Evolutionary conservation across 2,797 vertebrate genomes (phyloP).

Genomic region (Bovichtus variegatus): DNA sequence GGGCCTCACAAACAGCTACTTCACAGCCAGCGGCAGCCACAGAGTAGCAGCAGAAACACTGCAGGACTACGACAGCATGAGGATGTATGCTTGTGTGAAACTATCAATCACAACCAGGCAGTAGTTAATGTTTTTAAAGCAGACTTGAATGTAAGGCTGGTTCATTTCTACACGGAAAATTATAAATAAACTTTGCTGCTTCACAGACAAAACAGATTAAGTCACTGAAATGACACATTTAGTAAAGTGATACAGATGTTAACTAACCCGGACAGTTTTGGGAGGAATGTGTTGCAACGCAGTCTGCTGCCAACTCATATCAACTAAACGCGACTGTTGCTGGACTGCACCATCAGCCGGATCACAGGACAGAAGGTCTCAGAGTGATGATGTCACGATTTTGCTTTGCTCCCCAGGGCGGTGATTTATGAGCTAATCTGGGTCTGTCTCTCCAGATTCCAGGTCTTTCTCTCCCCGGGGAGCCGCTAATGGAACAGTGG

Average conservation of each 20-base stretch:
- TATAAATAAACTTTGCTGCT: conserved; percentile 35
- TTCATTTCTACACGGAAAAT: conserved; percentile 15
- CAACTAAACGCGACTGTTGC: conserved; percentile 66
- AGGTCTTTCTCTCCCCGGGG: conserved; percentile 78
- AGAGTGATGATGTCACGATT: conserved; percentile 84
- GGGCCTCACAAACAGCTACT: conserved; percentile 82
- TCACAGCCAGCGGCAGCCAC: conserved; percentile 76
- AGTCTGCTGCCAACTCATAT: conserved; percentile 76
- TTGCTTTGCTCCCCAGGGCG: conserved; percentile 73
- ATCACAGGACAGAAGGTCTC: conserved; percentile 74
- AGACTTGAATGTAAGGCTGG: conserved; percentile 9
- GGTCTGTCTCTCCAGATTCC: conserved; percentile 81
- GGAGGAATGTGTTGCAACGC: conserved; percentile 59
- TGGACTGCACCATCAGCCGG: conserved; percentile 74
- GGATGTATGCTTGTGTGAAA: conserved; percentile 22
- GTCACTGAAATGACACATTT: conserved; percentile 55
- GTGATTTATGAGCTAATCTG: conserved; percentile 87
- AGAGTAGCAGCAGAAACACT: conserved; percentile 59
- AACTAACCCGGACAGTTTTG: conserved; percentile 58
- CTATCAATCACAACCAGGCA: conserved; percentile 41
- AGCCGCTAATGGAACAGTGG: conserved; percentile 81
- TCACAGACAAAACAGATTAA: conserved; percentile 38
- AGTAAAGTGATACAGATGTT: conserved; percentile 47
- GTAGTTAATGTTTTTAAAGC: conserved; percentile 23
- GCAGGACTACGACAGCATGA: conserved; percentile 52